phyloP scores from a whole-genome alignment of 2,113 vertebrate genomes.

The Xiphophorus couchianus region DNA sequence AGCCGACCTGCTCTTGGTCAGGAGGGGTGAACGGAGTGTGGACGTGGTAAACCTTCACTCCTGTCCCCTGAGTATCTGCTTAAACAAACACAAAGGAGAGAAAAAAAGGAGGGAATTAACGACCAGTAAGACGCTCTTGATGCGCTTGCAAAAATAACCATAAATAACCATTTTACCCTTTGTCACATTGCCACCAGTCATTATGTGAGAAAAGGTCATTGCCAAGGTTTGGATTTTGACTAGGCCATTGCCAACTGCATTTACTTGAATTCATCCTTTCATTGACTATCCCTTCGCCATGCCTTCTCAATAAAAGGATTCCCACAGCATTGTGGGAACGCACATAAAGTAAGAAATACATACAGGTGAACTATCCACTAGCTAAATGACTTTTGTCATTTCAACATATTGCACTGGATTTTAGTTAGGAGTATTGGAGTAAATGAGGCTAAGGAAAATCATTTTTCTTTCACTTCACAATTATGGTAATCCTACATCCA shows the following conservation, averaged over 20 bases:
- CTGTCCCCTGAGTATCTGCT: conserved; percentile 9
- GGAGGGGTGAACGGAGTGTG: conserved; percentile 74
- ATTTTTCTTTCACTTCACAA: neutral
- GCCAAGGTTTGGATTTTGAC: too few species aligned
- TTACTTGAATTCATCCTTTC: too few species aligned
- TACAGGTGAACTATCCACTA: too few species aligned
- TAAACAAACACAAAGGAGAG: neutral
- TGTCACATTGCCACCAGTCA: too few species aligned
- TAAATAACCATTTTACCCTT: neutral
- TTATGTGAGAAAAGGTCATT: too few species aligned
- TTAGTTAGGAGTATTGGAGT: neutral
- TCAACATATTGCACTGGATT: neutral
- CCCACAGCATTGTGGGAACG: too few species aligned
- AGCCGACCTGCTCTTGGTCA: fast-evolving
- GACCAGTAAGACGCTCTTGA: neutral
- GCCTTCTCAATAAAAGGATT: too few species aligned
- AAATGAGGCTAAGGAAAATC: neutral
- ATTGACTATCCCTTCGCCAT: too few species aligned
- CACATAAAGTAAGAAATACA: too few species aligned
- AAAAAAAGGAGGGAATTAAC: neutral
- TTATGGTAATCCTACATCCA: neutral
- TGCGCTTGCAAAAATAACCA: neutral
- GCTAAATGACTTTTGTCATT: too few species aligned
- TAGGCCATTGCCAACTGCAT: too few species aligned
- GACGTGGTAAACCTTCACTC: conserved; percentile 73